Evolutionary conservation across 1,140 invertebrate genomes (phyloP), one percentile per base, ranked within the genome.

Genomic region (Anastrepha obliqua): DNA sequence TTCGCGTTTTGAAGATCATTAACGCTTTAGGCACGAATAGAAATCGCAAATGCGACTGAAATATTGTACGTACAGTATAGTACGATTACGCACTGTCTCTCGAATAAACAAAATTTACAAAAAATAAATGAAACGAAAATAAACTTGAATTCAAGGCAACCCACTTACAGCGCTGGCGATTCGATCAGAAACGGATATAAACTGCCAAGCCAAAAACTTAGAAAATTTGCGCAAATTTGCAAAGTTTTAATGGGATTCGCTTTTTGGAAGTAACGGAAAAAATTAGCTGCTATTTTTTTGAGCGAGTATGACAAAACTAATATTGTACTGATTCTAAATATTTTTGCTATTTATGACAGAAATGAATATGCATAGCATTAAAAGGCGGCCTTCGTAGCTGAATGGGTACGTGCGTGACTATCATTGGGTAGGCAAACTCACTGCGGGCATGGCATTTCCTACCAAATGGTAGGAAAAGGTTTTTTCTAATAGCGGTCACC

Each of bases 61-160:
- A 42, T 55, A 55, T 55, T 20, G 17, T 15, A 20, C 47, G 17
- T 15, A 20, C 47, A 81, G n/a, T 15, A 55, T 15, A 81, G 74
- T 81, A 42, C 17, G 74, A 81, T 81, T 81, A 78, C 74, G 74
- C 74, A 81, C 74, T 29, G 74, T 81, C 20, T 81, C 64, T 81
- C 15, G 11, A 81, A 81, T 55, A 29, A 81, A 11, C 9, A 55
- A 81, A 81, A 55, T 2, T 55, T 20, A 81, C 47, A 81, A 81
- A 81, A 81, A 55, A 67, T 7, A 67, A 67, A 67, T 81, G 6
- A 55, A 51, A 20, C 51, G 44, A 81, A 81, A 81, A 81, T 81
- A 81, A 81, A 81, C 74, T 81, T 81, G 74, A 55, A 81, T 58
- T 81, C 74, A 81, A 81, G 74, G 74, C 74, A 81, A 81, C 74